Percentiles rank a stretch among this genome's conserved stretches.
These are phyloP conservation scores for Agapetus fuscipes DNA, from an alignment of 2,888 invertebrate species.

Conservation along the genomic window DNA sequence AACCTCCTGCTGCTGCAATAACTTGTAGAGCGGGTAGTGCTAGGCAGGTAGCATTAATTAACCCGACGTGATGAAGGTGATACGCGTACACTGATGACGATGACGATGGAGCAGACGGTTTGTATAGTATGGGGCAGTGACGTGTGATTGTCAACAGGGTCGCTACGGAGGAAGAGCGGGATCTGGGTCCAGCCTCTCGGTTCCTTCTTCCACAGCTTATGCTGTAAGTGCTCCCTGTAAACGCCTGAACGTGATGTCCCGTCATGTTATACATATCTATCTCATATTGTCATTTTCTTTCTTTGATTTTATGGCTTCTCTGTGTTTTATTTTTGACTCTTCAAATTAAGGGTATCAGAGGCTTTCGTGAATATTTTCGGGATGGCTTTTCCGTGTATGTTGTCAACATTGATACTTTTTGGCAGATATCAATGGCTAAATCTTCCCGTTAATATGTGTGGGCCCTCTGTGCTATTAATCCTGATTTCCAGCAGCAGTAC, in stretches of 20 bases:
- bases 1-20: too few relatives aligned
- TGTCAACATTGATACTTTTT: neutral
- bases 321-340: too few relatives aligned
- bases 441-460: too few relatives aligned
- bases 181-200: slow-evolving; percentile 75
- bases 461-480: neutral
- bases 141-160: slow-evolving; percentile 40
- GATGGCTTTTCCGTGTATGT: neutral
- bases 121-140: neutral
- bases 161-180: slow-evolving; percentile 58
- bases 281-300: slow-evolving; percentile 14
- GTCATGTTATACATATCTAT: slow-evolving; percentile 32
- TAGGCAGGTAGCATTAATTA: too few relatives aligned
- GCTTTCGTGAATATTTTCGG: neutral
- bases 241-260: slow-evolving; percentile 25
- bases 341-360: neutral
- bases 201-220: slow-evolving; percentile 64
- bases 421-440: neutral
- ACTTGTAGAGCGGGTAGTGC: too few relatives aligned
- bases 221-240: slow-evolving; percentile 46
- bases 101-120: neutral
- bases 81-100: neutral
- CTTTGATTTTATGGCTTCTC: slow-evolving; percentile 1
- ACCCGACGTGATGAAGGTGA: neutral
- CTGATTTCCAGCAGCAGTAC: neutral